Conservation (phyloP, 2,113 vertebrate species). For the Motacilla tschutschensis region DNA sequence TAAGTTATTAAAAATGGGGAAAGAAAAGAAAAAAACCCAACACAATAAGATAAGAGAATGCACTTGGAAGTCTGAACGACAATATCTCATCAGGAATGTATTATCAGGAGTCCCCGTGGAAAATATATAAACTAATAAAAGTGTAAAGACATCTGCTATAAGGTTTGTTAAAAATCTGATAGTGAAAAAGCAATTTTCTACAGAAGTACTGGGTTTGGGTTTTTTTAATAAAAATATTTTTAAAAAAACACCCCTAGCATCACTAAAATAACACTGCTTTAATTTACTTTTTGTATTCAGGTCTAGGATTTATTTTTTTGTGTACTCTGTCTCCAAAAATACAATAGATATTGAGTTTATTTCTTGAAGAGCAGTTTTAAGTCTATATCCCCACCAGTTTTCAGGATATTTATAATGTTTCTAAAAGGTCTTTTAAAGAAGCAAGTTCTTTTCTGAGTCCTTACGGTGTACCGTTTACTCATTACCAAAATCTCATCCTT, state of each 20-base stretch:
- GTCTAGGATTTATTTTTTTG: neutral
- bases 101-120: neutral
- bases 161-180: neutral
- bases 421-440: neutral
- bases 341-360: neutral
- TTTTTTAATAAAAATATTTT: neutral
- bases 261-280: neutral
- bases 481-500: neutral
- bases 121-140: conserved; percentile 2
- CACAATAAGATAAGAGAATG: neutral
- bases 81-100: neutral
- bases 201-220: neutral
- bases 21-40: neutral
- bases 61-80: neutral
- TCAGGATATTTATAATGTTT: neutral
- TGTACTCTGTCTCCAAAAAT: neutral
- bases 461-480: accelerated
- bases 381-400: neutral
- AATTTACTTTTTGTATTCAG: neutral
- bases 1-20: neutral
- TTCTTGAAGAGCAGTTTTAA: neutral
- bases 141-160: neutral
- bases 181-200: neutral
- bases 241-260: accelerated
- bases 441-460: neutral